Evolutionary conservation across 1,140 invertebrate species (phyloP), one percentile per base, ranked within the genome.

Genomic region (Drosophila sucinea): DNA sequence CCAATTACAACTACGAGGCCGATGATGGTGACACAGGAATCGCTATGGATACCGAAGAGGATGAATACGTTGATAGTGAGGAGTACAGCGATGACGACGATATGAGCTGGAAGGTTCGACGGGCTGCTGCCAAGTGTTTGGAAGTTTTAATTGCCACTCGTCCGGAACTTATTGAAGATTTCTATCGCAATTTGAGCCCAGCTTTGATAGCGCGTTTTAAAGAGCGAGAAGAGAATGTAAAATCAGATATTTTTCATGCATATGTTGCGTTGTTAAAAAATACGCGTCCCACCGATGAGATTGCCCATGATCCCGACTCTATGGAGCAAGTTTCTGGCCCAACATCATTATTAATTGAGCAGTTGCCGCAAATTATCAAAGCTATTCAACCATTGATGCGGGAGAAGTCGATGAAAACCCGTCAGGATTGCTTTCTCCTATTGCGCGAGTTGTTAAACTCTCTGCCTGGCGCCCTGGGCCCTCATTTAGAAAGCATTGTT

Each of bases 51-150:
- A 95, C 94, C 23, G 96, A 96, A 76, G 94, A 94, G 23, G 93
- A 93, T 10, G 94, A 94, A 57, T 95, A 95, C 17, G 95, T 96
- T 65, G 96, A 95, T 51, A 98, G 98, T 75, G 97, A 98, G 82
- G 97, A 98, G 82, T 99, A 99, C 91, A 99, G 98, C 40, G 98
- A 99, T 92, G 98, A 99, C 93, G 99, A 99, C 92, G 99, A 99
- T 92, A 98, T 99, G 96, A 98, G 97, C 67, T 99, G 99, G 99
- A 99, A 99, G 94, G 96, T 95, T 5, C 94, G 99, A 57, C 94
- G 99, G 54, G 96, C 98, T 3, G 97, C 98, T 35, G 98, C 99
- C 0, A 99, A 99, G 93, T 99, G 98, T 92, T 93, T 99, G 4
- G 98, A 99, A 93, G 97, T 98, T 6, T 95, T 99, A 23, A 97